phyloP scores from a whole-genome alignment of 2,888 invertebrate species.

The Saturnia japonica region DNA sequence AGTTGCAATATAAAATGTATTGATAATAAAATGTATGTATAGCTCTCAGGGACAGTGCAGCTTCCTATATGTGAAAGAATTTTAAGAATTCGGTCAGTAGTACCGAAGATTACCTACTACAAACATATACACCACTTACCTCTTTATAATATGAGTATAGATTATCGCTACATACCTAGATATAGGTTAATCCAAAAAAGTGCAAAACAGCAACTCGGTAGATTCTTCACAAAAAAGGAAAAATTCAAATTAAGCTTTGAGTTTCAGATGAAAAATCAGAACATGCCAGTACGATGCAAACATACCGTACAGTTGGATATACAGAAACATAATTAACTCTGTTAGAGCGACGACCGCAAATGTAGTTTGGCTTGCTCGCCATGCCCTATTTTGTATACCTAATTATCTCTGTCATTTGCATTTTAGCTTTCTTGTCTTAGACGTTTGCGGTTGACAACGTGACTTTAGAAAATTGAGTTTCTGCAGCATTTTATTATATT shows the following conservation, averaged over 20 bases:
- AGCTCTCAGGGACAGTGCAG: too few relatives aligned
- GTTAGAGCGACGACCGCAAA: slow-evolving; percentile 26
- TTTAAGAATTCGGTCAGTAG: too few relatives aligned
- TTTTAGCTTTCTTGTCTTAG: slow-evolving; percentile 23
- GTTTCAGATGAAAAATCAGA: slow-evolving; percentile 36
- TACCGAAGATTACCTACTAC: too few relatives aligned
- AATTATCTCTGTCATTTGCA: slow-evolving; percentile 30
- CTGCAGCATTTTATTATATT: not conserved
- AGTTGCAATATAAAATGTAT: too few relatives aligned
- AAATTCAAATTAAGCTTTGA: slow-evolving; percentile 32
- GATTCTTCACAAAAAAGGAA: not conserved
- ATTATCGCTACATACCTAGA: too few relatives aligned
- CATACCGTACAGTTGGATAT: slow-evolving; percentile 28
- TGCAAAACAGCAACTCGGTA: not conserved
- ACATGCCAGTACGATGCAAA: slow-evolving; percentile 24
- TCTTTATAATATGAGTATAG: too few relatives aligned
- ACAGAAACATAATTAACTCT: slow-evolving; percentile 14
- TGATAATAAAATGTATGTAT: too few relatives aligned
- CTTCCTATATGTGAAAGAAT: too few relatives aligned
- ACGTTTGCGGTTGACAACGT: slow-evolving; percentile 7
- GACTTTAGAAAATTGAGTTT: slow-evolving; percentile 3
- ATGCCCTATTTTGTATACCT: slow-evolving; percentile 26
- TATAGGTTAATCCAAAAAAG: too few relatives aligned
- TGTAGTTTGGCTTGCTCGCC: slow-evolving; percentile 22
- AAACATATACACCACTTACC: too few relatives aligned